These are phyloP conservation scores for Standfussiana lucernea DNA, from an alignment of 2,888 invertebrate species.

Conservation along the genomic window DNA sequence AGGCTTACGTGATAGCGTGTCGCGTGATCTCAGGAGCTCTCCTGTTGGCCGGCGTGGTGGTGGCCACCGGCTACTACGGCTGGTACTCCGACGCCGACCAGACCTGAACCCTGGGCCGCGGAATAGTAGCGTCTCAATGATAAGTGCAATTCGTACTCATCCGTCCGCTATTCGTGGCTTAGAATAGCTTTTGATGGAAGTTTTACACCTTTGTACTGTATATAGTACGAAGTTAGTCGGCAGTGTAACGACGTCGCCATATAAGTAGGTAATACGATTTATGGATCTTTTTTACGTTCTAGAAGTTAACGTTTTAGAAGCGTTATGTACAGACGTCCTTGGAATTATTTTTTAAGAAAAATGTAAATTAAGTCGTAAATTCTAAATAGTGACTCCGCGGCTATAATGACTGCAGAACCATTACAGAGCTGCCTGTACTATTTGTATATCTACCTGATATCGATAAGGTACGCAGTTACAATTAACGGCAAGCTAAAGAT, in stretches of 20 bases:
- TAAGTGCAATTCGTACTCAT: conserved; percentile 73
- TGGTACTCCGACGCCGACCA: conserved; percentile 65
- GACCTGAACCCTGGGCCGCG: conserved; percentile 67
- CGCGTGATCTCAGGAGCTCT: conserved; percentile 76
- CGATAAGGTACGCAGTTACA: background rate
- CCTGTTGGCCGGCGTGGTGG: conserved; percentile 70
- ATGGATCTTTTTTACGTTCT: conserved; percentile 49
- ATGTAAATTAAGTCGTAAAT: conserved; percentile 45
- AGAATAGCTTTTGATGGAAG: conserved; percentile 74
- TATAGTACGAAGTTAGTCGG: conserved; percentile 44
- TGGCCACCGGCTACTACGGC: conserved; percentile 71
- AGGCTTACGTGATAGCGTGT: conserved; percentile 69
- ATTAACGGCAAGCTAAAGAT: background rate
- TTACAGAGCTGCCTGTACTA: background rate
- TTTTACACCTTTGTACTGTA: conserved; percentile 66
- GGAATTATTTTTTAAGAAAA: conserved; percentile 37
- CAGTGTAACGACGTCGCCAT: conserved; percentile 3
- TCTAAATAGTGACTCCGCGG: conserved; percentile 54
- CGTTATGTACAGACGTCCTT: conserved; percentile 49
- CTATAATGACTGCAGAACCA: background rate
- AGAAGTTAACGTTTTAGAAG: too few relatives aligned
- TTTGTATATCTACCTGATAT: too few relatives aligned
- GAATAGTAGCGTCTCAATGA: conserved; percentile 30
- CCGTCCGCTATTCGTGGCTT: conserved; percentile 75
- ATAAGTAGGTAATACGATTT: conserved; percentile 21